These are phyloP conservation scores for Samia ricini DNA, from an alignment of 1,140 invertebrate genomes.

Conservation along the genomic window DNA sequence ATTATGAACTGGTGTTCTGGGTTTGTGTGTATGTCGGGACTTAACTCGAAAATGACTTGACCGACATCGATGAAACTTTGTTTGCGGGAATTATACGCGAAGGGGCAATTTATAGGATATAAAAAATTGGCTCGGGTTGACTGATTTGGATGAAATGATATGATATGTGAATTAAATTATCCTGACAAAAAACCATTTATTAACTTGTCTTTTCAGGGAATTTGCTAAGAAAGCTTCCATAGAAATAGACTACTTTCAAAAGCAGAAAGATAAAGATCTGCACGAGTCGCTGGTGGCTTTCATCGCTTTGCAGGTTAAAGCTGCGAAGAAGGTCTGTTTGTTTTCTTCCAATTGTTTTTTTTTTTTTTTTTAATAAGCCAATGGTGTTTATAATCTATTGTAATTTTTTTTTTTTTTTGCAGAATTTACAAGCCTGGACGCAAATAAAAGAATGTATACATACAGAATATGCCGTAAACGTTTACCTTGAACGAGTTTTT, in stretches of 20 bases:
- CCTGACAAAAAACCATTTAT: not conserved
- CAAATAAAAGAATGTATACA: constrained; percentile 85
- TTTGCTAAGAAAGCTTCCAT: constrained; percentile 84
- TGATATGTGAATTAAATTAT: too few species aligned
- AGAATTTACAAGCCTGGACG: constrained; percentile 87
- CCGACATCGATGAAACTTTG: too few species aligned
- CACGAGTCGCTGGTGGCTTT: constrained; percentile 87
- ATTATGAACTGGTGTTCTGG: too few species aligned
- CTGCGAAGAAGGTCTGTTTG: constrained; percentile 85
- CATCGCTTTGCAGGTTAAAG: constrained; percentile 88
- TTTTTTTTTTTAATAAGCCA: constrained; percentile 2
- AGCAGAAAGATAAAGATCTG: constrained; percentile 87
- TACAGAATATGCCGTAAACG: constrained; percentile 81
- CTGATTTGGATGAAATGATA: too few species aligned
- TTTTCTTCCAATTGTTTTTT: constrained; percentile 20
- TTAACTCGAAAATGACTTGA: too few species aligned
- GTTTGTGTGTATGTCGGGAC: too few species aligned
- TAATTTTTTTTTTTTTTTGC: constrained; percentile 33
- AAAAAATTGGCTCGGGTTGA: too few species aligned
- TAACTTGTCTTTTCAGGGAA: constrained; percentile 77
- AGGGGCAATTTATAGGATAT: too few species aligned
- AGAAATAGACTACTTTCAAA: constrained; percentile 88
- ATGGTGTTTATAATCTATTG: too few species aligned
- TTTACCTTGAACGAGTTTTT: not conserved
- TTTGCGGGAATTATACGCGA: too few species aligned